Conservation (phyloP, 1,140 invertebrate species). For the Drosophila ercepeae region DNA sequence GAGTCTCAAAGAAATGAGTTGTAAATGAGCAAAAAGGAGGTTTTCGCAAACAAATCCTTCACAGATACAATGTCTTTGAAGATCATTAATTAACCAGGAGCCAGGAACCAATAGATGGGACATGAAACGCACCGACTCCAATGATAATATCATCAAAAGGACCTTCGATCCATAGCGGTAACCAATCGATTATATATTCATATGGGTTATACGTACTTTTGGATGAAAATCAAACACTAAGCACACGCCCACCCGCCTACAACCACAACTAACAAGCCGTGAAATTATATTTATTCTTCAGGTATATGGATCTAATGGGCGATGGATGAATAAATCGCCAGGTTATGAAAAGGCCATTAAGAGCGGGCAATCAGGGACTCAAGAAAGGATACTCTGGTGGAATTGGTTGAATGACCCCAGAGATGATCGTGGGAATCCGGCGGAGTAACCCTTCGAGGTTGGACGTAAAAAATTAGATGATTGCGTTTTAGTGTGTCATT, state of each 20-base stretch:
- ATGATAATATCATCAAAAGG: slow-evolving; percentile 74
- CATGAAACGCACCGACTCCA: slow-evolving; percentile 64
- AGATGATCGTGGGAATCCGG: slow-evolving; percentile 62
- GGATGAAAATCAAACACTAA: slow-evolving; percentile 71
- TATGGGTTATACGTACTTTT: slow-evolving; percentile 32
- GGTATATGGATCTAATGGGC: slow-evolving; percentile 48
- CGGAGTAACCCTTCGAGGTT: slow-evolving; percentile 57
- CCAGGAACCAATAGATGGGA: slow-evolving; percentile 16
- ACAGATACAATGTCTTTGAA: slow-evolving; percentile 8
- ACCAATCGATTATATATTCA: slow-evolving; percentile 59
- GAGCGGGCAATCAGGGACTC: slow-evolving; percentile 25
- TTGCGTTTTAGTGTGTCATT: slow-evolving; percentile 73
- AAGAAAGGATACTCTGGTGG: slow-evolving; percentile 23
- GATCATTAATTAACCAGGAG: slow-evolving; percentile 66
- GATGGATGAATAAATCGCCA: slow-evolving; percentile 52
- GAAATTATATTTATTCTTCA: slow-evolving; percentile 51
- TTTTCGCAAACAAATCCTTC: slow-evolving; percentile 42
- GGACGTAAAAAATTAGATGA: slow-evolving; percentile 70
- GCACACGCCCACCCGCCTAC: slow-evolving; percentile 60
- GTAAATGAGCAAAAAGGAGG: slow-evolving; percentile 70
- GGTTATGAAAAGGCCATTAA: slow-evolving; percentile 73
- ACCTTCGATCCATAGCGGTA: slow-evolving; percentile 44
- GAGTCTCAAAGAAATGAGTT: slow-evolving; percentile 78
- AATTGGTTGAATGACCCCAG: slow-evolving; percentile 67
- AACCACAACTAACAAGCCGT: slow-evolving; percentile 68